Conservation (phyloP, 2,888 invertebrate genomes). For the Clepsis dumicolana region DNA sequence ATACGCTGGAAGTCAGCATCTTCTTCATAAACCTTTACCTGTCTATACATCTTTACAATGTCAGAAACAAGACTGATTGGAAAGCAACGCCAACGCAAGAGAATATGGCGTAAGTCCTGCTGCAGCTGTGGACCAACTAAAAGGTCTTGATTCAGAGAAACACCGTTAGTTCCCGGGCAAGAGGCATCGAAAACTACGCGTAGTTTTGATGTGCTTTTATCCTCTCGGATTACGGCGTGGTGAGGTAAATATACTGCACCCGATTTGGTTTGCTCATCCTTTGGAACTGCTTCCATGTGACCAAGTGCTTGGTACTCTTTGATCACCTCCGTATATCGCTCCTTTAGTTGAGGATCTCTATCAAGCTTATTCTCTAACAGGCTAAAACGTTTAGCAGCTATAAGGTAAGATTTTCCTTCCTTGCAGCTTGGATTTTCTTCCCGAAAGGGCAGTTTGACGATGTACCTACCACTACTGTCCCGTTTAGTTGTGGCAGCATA, state of each 20-base stretch:
- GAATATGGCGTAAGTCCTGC: conserved; percentile 2
- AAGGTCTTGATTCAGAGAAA: conserved; percentile 13
- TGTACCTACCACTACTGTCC: conserved; percentile 3
- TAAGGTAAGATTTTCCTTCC: background rate
- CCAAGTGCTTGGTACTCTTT: conserved; percentile 5
- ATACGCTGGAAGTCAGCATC: conserved; percentile 16
- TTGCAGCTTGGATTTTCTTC: background rate
- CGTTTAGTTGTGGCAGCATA: background rate
- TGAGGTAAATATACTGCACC: background rate
- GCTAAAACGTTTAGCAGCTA: background rate
- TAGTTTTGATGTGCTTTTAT: conserved; percentile 8
- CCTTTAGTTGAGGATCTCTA: background rate
- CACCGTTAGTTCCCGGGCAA: conserved; percentile 14
- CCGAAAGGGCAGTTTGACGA: conserved; percentile 7
- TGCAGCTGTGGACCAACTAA: conserved; percentile 6
- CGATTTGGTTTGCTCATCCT: background rate
- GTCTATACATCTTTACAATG: conserved; percentile 22
- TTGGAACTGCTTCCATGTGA: background rate
- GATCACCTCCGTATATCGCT: background rate
- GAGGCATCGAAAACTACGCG: conserved; percentile 18
- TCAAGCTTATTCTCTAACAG: conserved; percentile 1
- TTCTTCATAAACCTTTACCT: conserved; percentile 3
- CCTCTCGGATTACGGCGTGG: conserved; percentile 1
- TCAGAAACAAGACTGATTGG: conserved; percentile 7
- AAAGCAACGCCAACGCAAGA: background rate